phyloP scores from a whole-genome alignment of 2,888 invertebrate genomes.

The Phortica magna region DNA sequence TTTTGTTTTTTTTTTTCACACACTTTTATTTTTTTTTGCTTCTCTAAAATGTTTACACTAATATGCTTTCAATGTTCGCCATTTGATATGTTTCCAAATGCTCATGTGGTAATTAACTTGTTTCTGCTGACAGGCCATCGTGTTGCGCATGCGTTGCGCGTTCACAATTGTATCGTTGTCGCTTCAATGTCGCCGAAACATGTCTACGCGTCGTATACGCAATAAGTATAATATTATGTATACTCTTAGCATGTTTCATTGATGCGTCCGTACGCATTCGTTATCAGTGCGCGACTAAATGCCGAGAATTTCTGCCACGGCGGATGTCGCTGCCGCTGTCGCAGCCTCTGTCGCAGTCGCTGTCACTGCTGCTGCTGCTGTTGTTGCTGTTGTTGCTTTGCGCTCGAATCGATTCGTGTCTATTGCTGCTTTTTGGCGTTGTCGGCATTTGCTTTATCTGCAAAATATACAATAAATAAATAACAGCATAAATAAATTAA shows the following conservation, averaged over 20 bases:
- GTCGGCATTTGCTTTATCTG: conserved; percentile 29
- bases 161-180: too few species aligned
- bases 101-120: conserved; percentile 79
- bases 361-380: conserved; percentile 53
- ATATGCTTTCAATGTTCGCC: conserved; percentile 79
- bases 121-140: conserved; percentile 64
- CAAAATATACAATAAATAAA: conserved; percentile 31
- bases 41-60: conserved; percentile 36
- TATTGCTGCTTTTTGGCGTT: conserved; percentile 17
- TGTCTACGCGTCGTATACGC: conserved; percentile 5
- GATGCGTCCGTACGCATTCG: conserved; percentile 31
- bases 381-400: background rate
- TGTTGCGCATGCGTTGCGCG: conserved; percentile 40
- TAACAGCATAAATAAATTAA: conserved; percentile 28
- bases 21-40: conserved; percentile 39
- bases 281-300: conserved; percentile 54
- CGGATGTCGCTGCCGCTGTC: background rate
- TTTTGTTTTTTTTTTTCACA: conserved; percentile 40
- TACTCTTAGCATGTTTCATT: background rate
- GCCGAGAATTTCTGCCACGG: background rate
- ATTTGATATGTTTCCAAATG: conserved; percentile 90
- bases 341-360: conserved; percentile 22
- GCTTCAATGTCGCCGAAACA: background rate
- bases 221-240: background rate
- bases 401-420: conserved; percentile 45